Evolutionary conservation across 2,888 invertebrate genomes (phyloP).

Genomic region (Griposia aprilina): DNA sequence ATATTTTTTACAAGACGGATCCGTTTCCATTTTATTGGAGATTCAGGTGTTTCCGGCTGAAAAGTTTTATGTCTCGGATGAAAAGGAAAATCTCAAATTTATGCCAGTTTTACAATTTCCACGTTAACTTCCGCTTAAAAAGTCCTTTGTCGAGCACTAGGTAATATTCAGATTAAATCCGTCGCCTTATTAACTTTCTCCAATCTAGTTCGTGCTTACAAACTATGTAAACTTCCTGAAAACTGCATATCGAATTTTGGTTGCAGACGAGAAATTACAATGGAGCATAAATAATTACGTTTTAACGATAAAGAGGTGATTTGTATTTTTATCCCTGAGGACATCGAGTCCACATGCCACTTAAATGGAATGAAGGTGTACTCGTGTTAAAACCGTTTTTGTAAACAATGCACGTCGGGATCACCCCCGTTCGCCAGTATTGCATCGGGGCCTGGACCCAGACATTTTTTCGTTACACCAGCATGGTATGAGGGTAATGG

Average conservation of each 20-base stretch:
- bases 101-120: conserved; percentile 9
- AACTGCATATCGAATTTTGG: background rate
- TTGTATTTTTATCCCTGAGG: conserved; percentile 58
- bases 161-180: conserved; percentile 4
- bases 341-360: conserved; percentile 63
- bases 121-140: conserved; percentile 6
- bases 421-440: conserved; percentile 70
- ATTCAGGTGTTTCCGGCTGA: conserved; percentile 49
- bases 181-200: background rate
- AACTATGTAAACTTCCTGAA: background rate
- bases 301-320: conserved; percentile 53
- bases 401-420: conserved; percentile 79
- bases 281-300: conserved; percentile 38
- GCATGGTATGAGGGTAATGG: conserved; percentile 75
- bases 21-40: conserved; percentile 58
- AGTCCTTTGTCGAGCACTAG: background rate
- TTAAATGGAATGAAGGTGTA: conserved; percentile 68
- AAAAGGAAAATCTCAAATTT: conserved; percentile 20
- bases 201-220: background rate
- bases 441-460: conserved; percentile 69
- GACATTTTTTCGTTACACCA: conserved; percentile 72
- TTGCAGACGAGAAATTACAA: conserved; percentile 1
- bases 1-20: conserved; percentile 63
- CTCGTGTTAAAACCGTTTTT: conserved; percentile 72
- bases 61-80: conserved; percentile 31